phyloP scores from a whole-genome alignment of 2,113 vertebrate genomes.

The Pungitius pungitius region DNA sequence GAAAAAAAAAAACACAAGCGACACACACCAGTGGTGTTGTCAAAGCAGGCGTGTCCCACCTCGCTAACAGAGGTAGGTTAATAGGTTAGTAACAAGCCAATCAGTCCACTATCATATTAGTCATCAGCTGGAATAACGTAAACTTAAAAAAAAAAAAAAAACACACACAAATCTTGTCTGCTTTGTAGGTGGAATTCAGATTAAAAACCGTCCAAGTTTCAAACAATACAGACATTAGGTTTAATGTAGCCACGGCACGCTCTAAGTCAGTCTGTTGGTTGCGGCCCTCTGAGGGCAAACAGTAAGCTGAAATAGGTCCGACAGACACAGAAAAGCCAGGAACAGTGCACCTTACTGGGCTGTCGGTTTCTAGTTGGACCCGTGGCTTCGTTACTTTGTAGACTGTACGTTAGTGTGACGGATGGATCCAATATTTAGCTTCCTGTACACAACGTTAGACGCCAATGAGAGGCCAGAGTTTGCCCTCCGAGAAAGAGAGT shows the following conservation, averaged over 20 bases:
- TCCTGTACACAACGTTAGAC: conserved; percentile 60
- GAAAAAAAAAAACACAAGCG: conserved; percentile 32
- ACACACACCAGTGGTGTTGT: conserved; percentile 34
- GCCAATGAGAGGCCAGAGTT: conserved; percentile 59
- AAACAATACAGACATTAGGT: too few species aligned
- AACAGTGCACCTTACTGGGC: conserved; percentile 23
- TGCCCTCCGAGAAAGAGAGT: conserved; percentile 51
- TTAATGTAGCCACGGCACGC: too few species aligned
- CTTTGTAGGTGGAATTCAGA: conserved; percentile 27
- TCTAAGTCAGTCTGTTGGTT: conserved; percentile 44
- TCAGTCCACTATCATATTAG: conserved; percentile 49
- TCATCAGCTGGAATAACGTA: conserved; percentile 35
- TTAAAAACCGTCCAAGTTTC: conserved; percentile 44
- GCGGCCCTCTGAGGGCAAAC: conserved; percentile 37
- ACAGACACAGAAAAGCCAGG: conserved; percentile 34
- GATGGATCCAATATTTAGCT: conserved; percentile 48
- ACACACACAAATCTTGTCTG: not conserved
- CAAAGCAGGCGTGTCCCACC: conserved; percentile 30
- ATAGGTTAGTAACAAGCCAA: conserved; percentile 56
- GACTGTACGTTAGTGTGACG: conserved; percentile 53
- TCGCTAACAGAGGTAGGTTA: conserved; percentile 24
- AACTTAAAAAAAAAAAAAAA: conserved; percentile 5
- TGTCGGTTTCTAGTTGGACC: conserved; percentile 32
- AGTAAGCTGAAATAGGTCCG: conserved; percentile 29
- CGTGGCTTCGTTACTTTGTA: conserved; percentile 15